Evolutionary conservation across 1,140 invertebrate genomes (phyloP), one percentile per base, ranked within the genome.

Genomic region (Meteorus sp.): DNA sequence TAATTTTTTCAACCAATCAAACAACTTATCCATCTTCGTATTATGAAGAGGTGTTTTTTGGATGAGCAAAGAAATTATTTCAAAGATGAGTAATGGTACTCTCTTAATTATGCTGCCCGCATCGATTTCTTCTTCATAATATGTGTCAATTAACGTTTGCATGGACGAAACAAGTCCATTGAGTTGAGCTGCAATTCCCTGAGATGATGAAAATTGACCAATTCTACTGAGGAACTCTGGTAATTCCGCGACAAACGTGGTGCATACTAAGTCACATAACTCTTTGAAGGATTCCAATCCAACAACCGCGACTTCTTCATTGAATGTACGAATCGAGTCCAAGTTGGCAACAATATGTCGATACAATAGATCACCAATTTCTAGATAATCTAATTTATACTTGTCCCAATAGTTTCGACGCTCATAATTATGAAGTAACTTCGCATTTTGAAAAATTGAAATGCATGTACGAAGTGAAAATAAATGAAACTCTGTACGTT

Each of bases 271-370:
- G 29, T 68, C 70, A 19, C 82, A 72, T 41, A 85, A 80, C 61
- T 83, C 75, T 52, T 81, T 75, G 47, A 86, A 86, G 61, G 82
- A 85, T 64, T 85, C 81, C 11, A 82, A 58, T 11, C 80, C 77
- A 7, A 81, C 55, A 33, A 75, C 61, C 0, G 80, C 74, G 4
- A 75, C 74, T 22, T 72, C 64, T 55, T 76, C 61, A 62, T 85
- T 80, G 54, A 83, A 80, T 43, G 77, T 67, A 5, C 66, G 56
- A 9, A 79, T 68, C n/a, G 75, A 66, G 2, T 76, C 62, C 7
- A 84, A 63, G 35, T 74, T 33, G 15, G 54, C 23, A 11, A 80
- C 6, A 0, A 75, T 54, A 1, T 71, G 15, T 44, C 75, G 65
- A 17, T 74, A 78, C 15, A 81, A 59, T 8, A 77, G 56, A 72